Evolutionary conservation across 2,888 invertebrate species (phyloP).

Genomic region (Danaus chrysippus): DNA sequence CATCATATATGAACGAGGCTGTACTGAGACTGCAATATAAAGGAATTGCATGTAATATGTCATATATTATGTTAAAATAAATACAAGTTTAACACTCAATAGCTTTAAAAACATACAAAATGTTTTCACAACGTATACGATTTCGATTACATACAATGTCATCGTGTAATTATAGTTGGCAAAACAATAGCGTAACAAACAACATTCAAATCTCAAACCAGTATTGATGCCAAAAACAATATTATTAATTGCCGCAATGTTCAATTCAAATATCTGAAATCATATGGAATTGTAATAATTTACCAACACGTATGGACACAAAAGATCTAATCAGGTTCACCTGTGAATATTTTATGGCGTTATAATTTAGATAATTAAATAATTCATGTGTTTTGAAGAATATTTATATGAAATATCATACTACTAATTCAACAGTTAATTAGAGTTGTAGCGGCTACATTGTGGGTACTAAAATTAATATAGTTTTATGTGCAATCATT

Average conservation of each 20-base stretch:
- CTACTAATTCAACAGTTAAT: too few relatives aligned
- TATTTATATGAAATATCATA: too few relatives aligned
- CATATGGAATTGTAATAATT: constrained; percentile 9
- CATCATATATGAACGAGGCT: too few relatives aligned
- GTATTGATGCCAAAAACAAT: constrained; percentile 5
- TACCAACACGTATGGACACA: constrained; percentile 15
- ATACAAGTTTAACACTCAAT: too few relatives aligned
- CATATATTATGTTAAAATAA: too few relatives aligned
- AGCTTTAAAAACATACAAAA: too few relatives aligned
- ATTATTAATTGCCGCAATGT: constrained; percentile 5
- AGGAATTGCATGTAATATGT: too few relatives aligned
- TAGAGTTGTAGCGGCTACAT: too few relatives aligned
- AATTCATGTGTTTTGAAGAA: too few relatives aligned
- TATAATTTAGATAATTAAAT: constrained; percentile 8
- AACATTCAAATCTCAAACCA: constrained; percentile 3
- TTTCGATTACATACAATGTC: neutral
- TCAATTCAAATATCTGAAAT: constrained; percentile 1
- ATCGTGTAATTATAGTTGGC: neutral
- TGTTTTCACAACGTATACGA: neutral
- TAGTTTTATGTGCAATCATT: too few relatives aligned
- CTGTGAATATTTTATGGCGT: constrained; percentile 9
- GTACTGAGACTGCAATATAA: too few relatives aligned
- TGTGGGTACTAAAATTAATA: too few relatives aligned
- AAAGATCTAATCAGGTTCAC: constrained; percentile 19
- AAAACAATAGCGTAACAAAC: constrained; percentile 1